Conservation (phyloP, 2,888 invertebrate species). For the Leptopilina myrica region DNA sequence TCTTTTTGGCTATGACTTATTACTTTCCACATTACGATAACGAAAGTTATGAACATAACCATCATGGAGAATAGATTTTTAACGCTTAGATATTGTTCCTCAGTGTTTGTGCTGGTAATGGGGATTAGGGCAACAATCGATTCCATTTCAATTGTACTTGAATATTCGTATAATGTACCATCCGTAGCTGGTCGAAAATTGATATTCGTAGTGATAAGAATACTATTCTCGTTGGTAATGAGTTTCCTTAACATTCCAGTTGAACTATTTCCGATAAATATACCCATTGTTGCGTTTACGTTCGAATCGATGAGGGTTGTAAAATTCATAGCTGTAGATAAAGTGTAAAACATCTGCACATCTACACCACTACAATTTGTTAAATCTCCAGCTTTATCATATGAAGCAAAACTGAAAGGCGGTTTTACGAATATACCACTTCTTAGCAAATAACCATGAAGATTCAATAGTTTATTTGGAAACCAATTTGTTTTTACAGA, state of each 20-base stretch:
- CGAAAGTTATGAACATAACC: background rate
- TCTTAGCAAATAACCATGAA: background rate
- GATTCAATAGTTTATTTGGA: background rate
- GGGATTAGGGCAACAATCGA: background rate
- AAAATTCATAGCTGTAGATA: background rate
- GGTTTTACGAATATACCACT: background rate
- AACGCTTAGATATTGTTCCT: background rate
- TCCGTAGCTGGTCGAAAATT: background rate
- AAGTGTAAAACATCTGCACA: background rate
- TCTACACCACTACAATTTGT: background rate
- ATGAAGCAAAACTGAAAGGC: background rate
- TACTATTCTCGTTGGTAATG: background rate
- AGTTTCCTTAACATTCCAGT: background rate
- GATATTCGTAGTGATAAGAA: background rate
- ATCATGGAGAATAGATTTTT: background rate
- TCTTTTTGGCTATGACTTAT: background rate
- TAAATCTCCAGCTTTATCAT: background rate
- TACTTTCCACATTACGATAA: background rate
- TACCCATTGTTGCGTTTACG: background rate
- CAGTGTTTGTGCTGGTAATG: background rate
- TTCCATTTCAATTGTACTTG: background rate
- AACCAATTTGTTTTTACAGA: background rate
- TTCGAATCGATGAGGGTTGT: background rate
- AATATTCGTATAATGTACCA: background rate
- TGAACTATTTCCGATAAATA: background rate